A percentile compares a stretch with the other conserved stretches of the same genome.
Evolutionary conservation across 2,888 invertebrate species (phyloP).

Genomic region (Agriopis leucophaearia): DNA sequence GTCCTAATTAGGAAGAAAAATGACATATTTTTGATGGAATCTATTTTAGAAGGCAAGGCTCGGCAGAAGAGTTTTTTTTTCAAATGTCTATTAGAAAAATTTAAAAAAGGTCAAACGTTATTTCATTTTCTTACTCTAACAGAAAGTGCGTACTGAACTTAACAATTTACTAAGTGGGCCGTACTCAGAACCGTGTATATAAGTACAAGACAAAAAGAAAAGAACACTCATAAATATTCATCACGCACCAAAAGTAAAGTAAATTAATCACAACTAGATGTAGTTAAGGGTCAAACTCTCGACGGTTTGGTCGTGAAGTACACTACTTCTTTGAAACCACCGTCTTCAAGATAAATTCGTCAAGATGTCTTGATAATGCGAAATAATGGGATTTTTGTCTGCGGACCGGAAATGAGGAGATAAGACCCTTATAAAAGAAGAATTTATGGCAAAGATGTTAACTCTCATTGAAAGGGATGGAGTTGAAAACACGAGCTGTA

Average conservation of each 20-base stretch:
- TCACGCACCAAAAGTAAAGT: slow-evolving; percentile 19
- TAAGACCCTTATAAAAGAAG: slow-evolving; percentile 70
- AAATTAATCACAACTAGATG: slow-evolving; percentile 22
- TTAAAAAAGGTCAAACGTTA: too few species aligned
- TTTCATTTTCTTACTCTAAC: background rate
- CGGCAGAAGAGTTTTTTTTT: too few species aligned
- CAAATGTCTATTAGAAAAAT: background rate
- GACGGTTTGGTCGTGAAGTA: slow-evolving; percentile 18
- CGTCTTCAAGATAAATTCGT: slow-evolving; percentile 63
- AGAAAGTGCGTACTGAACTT: background rate
- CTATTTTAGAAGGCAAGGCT: too few species aligned
- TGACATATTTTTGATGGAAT: too few species aligned
- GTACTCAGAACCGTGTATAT: background rate
- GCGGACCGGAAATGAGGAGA: slow-evolving; percentile 71
- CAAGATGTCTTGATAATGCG: slow-evolving; percentile 74
- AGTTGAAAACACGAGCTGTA: slow-evolving; percentile 52
- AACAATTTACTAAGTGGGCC: slow-evolving; percentile 11
- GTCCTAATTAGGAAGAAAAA: too few species aligned
- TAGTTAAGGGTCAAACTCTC: slow-evolving; percentile 28
- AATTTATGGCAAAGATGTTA: slow-evolving; percentile 73
- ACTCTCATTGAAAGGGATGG: slow-evolving; percentile 75
- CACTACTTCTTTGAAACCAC: slow-evolving; percentile 48
- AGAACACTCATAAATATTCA: slow-evolving; percentile 31
- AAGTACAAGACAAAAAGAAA: slow-evolving; percentile 14
- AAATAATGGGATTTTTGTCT: slow-evolving; percentile 75